A percentile compares a stretch with the other conserved stretches of the same genome.
phyloP scores from a whole-genome alignment of 2,888 invertebrate genomes.

The Heliconius charithonia region DNA sequence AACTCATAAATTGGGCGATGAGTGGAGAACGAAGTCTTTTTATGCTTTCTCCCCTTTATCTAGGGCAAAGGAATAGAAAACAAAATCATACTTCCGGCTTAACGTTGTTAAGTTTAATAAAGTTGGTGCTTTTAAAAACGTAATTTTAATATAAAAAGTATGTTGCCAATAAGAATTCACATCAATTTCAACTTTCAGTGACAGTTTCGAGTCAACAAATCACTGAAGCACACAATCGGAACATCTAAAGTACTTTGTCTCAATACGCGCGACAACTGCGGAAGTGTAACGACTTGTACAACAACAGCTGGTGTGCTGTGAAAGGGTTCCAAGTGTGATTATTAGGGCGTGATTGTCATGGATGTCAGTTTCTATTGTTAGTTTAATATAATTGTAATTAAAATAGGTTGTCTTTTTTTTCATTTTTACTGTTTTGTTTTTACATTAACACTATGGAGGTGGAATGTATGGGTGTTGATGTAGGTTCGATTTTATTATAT shows the following conservation, averaged over 20 bases:
- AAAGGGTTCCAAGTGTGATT: conserved; percentile 34
- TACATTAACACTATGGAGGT: not conserved
- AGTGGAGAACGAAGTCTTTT: too few species aligned
- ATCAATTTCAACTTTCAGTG: not conserved
- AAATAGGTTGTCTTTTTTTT: not conserved
- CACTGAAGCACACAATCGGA: conserved; percentile 23
- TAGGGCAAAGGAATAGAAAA: too few species aligned
- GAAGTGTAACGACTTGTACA: conserved; percentile 31
- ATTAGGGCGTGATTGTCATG: conserved; percentile 40
- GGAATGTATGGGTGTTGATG: not conserved
- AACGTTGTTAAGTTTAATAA: too few species aligned
- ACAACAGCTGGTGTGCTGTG: conserved; percentile 32
- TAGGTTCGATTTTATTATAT: too few species aligned
- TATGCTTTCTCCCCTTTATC: too few species aligned
- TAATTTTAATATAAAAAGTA: not conserved
- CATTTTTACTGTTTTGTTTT: not conserved
- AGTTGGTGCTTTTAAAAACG: not conserved
- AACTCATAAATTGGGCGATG: too few species aligned
- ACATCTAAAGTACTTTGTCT: conserved; percentile 40
- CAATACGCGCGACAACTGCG: conserved; percentile 32
- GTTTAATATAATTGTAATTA: conserved; percentile 17
- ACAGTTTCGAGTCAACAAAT: conserved; percentile 34
- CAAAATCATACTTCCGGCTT: too few species aligned
- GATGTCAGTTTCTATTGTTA: conserved; percentile 35
- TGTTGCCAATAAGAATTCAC: not conserved